phyloP scores from a whole-genome alignment of 2,113 vertebrate species.

The Fregetta grallaria region DNA sequence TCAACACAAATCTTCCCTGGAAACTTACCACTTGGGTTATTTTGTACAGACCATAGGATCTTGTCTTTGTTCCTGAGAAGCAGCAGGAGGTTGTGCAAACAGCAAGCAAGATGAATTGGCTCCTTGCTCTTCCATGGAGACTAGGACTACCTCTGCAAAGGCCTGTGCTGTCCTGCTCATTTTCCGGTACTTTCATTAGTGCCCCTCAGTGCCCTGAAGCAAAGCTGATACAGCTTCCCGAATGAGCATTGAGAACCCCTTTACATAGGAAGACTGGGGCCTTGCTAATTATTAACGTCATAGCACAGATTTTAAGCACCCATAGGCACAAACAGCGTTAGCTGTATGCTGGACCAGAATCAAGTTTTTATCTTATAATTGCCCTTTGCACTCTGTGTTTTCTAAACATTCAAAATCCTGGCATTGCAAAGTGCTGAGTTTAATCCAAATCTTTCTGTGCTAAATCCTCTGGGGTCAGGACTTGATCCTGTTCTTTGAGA shows the following conservation, averaged over 20 bases:
- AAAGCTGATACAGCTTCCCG: background rate
- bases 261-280: background rate
- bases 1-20: background rate
- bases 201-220: background rate
- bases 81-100: background rate
- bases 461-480: constrained; percentile 10
- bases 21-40: background rate
- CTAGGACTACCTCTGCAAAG: background rate
- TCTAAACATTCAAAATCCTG: background rate
- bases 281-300: background rate
- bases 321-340: background rate
- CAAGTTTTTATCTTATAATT: background rate
- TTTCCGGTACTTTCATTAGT: background rate
- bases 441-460: background rate
- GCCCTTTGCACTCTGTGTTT: background rate
- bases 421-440: background rate
- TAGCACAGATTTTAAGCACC: background rate
- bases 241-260: background rate
- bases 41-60: background rate
- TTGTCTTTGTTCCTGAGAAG: background rate
- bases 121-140: background rate
- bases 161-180: background rate
- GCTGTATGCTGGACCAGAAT: background rate
- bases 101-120: background rate
- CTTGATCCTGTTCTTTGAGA: background rate